These are phyloP conservation scores for Halichondria panicea DNA, from an alignment of 37 sponge, comb jelly and placozoan genomes.

Conservation along the genomic window DNA sequence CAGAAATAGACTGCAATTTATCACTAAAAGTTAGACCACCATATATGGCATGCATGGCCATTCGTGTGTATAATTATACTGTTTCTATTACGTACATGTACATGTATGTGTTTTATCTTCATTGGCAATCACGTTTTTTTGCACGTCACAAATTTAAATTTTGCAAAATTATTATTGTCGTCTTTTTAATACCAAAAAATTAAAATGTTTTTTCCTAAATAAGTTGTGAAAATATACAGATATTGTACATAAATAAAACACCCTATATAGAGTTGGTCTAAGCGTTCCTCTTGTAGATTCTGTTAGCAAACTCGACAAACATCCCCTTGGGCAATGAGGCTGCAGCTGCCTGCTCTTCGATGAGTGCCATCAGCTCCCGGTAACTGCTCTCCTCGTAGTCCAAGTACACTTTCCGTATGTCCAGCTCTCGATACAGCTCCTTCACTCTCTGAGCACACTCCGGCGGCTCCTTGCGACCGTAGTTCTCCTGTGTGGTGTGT, in stretches of 20 bases:
- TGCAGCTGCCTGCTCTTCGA: slow-evolving; percentile 29
- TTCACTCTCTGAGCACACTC: slow-evolving; percentile 78
- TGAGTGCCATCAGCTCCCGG: slow-evolving; percentile 37
- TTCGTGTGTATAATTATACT: too few relatives aligned
- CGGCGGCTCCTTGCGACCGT: slow-evolving; percentile 67
- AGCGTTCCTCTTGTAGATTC: slow-evolving; percentile 77
- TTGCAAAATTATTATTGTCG: too few relatives aligned
- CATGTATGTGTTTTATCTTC: too few relatives aligned
- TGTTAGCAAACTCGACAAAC: slow-evolving; percentile 81
- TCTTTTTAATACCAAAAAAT: background rate
- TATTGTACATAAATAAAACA: background rate
- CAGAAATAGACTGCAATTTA: slow-evolving; percentile 37
- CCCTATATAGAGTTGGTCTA: background rate
- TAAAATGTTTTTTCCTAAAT: background rate
- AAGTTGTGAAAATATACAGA: background rate
- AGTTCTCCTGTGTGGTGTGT: too few relatives aligned
- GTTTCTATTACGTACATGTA: too few relatives aligned
- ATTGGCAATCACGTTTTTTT: too few relatives aligned
- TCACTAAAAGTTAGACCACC: too few relatives aligned
- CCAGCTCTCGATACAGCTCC: slow-evolving; percentile 68
- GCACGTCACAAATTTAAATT: too few relatives aligned
- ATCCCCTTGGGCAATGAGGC: slow-evolving; percentile 58
- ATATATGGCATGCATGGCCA: too few relatives aligned
- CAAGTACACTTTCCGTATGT: slow-evolving; percentile 60
- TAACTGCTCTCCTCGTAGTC: slow-evolving; percentile 89